Evolutionary conservation across 2,888 invertebrate genomes (phyloP).

Genomic region (Temnothorax rugatulus): DNA sequence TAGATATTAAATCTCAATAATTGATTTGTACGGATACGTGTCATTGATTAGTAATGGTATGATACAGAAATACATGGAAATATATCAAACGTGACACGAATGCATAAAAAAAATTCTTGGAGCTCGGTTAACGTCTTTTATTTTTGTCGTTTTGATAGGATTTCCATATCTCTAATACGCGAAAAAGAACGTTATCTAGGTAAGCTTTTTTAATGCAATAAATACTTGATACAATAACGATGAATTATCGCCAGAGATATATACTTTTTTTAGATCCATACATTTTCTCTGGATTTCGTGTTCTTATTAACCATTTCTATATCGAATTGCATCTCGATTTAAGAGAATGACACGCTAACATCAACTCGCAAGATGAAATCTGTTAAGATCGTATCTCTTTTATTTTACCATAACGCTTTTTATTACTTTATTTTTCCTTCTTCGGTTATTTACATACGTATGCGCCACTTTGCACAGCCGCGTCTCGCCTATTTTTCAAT

Average conservation of each 20-base stretch:
- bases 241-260: constrained; percentile 38
- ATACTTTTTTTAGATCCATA: constrained; percentile 48
- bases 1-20: background rate
- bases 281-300: constrained; percentile 62
- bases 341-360: constrained; percentile 63
- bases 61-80: background rate
- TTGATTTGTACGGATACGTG: background rate
- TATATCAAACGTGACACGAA: background rate
- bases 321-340: constrained; percentile 65
- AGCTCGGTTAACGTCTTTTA: background rate
- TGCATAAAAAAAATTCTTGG: background rate
- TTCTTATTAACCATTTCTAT: constrained; percentile 58
- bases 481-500: constrained; percentile 39
- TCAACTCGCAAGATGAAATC: constrained; percentile 51
- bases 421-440: constrained; percentile 61
- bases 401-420: constrained; percentile 63
- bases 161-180: background rate
- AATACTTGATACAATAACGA: constrained; percentile 11
- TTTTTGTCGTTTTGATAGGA: background rate
- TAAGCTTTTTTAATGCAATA: constrained; percentile 7
- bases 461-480: background rate
- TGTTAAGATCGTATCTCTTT: constrained; percentile 57
- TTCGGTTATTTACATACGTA: constrained; percentile 54
- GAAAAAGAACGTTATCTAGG: background rate
- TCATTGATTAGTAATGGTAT: background rate